A percentile compares a stretch with the other conserved stretches of the same genome.
Evolutionary conservation across 2,113 vertebrate species (phyloP).

Genomic region (Phasianus colchicus): DNA sequence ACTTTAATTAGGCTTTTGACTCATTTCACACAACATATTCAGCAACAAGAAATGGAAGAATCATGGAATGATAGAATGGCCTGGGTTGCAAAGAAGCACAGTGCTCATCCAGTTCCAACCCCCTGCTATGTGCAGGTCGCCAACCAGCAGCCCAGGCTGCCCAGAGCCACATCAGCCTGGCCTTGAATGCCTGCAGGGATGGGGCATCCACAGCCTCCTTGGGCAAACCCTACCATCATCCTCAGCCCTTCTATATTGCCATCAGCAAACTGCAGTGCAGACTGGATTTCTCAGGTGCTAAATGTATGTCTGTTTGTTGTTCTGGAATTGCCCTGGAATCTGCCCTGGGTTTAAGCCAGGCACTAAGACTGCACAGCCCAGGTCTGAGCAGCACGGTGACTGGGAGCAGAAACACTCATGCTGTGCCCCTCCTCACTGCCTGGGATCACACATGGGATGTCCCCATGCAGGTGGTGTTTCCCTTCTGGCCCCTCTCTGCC

Average conservation of each 20-base stretch:
- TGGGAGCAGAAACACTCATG: neutral
- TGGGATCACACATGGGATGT: neutral
- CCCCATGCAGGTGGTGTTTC: neutral
- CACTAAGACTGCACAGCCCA: no score
- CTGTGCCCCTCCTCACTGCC: neutral
- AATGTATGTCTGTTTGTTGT: neutral
- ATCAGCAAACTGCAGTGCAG: neutral
- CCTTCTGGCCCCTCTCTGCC: neutral
- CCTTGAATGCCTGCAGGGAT: no score
- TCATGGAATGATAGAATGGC: no score
- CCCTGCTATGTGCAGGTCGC: no score
- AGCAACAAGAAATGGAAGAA: neutral
- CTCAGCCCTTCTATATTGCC: neutral
- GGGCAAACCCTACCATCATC: neutral
- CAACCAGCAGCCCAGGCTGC: no score
- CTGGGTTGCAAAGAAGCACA: no score
- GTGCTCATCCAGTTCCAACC: no score
- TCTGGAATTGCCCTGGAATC: no score
- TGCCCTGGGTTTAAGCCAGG: neutral
- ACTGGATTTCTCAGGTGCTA: neutral
- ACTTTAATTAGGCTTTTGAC: neutral
- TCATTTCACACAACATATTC: rapidly evolving
- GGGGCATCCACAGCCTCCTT: no score
- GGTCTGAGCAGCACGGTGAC: neutral
- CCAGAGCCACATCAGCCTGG: no score